Conservation (phyloP, 1,140 invertebrate species). For the Parasteatoda tepidariorum region DNA sequence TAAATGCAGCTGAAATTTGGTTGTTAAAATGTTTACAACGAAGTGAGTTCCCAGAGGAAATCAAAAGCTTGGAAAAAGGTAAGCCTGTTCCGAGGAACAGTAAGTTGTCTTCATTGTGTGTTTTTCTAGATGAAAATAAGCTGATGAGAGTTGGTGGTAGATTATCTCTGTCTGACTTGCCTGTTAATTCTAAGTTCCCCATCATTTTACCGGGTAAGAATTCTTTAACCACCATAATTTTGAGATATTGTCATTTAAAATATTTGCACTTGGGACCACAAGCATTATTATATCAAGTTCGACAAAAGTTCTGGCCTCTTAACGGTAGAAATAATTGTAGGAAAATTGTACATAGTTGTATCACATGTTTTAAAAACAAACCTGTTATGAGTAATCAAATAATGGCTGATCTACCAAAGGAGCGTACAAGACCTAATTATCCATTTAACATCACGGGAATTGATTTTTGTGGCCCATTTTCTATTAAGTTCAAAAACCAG, state of each 20-base stretch:
- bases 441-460: slow-evolving; percentile 7
- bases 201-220: slow-evolving; percentile 5
- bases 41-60: background rate
- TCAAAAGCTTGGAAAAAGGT: background rate
- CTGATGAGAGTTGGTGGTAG: slow-evolving; percentile 62
- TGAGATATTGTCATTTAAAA: background rate
- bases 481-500: slow-evolving; percentile 12
- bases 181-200: background rate
- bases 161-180: background rate
- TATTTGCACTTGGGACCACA: slow-evolving; percentile 19
- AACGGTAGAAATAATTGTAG: slow-evolving; percentile 6
- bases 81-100: background rate
- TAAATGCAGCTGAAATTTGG: background rate
- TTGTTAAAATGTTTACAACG: background rate
- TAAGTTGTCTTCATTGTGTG: slow-evolving; percentile 58
- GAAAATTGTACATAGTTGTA: slow-evolving; percentile 3
- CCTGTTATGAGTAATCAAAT: background rate
- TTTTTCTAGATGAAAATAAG: slow-evolving; percentile 66
- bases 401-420: slow-evolving; percentile 4
- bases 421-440: background rate
- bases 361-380: slow-evolving; percentile 16
- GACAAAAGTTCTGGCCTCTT: slow-evolving; percentile 38
- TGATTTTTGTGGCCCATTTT: slow-evolving; percentile 15
- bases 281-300: background rate
- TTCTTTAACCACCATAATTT: slow-evolving; percentile 3